These are phyloP conservation scores for Phrynosoma blainvillii DNA, from an alignment of 2,113 vertebrate genomes.

Conservation along the genomic window DNA sequence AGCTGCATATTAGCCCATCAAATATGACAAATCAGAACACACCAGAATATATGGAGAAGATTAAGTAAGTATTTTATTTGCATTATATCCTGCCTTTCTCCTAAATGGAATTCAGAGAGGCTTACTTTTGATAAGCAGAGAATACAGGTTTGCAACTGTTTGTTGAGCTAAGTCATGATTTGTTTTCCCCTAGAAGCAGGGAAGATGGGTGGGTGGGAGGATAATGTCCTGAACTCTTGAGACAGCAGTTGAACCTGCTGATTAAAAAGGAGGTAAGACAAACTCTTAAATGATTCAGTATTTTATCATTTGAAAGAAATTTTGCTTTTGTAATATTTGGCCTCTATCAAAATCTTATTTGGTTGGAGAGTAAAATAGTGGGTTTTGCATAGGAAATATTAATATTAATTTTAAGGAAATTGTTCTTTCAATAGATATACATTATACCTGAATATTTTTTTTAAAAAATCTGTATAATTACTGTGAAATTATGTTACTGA, in stretches of 20 bases:
- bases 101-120: too few relatives aligned
- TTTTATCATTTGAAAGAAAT: not conserved
- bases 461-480: not conserved
- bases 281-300: not conserved
- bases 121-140: not conserved
- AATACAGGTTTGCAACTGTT: not conserved
- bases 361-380: not conserved
- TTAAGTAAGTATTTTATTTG: slow-evolving; percentile 79
- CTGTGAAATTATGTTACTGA: not conserved
- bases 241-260: not conserved
- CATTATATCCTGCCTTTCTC: too few relatives aligned
- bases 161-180: not conserved
- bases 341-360: not conserved
- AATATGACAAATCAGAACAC: slow-evolving; percentile 90
- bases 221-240: not conserved
- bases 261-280: not conserved
- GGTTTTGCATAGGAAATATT: not conserved
- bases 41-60: slow-evolving; percentile 87
- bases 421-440: not conserved
- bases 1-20: slow-evolving; percentile 86
- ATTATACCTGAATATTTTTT: not conserved
- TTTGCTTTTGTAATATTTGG: not conserved
- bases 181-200: not conserved
- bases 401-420: not conserved
- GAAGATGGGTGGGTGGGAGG: not conserved